These are phyloP conservation scores for Astreopora myriophthalma DNA, from an alignment of 64 coral and sea anemone genomes.

Conservation along the genomic window DNA sequence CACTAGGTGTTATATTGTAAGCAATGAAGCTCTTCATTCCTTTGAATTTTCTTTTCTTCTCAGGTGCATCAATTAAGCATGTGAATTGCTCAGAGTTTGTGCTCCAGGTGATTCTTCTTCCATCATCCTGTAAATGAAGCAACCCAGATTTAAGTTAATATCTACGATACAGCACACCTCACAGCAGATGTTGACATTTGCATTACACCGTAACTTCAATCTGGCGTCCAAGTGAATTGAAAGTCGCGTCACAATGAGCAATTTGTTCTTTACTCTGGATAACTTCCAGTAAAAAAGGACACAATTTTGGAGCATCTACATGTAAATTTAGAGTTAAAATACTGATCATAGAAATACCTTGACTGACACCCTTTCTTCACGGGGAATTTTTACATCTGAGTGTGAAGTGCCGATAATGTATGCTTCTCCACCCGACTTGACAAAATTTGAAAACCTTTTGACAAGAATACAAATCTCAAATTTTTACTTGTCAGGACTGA, in stretches of 20 bases:
- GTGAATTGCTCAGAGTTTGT: constrained; percentile 70
- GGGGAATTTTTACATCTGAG: constrained; percentile 56
- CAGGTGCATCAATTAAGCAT: constrained; percentile 82
- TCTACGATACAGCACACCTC: too few relatives aligned
- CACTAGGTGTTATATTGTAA: constrained; percentile 94
- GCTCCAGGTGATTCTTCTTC: constrained; percentile 61
- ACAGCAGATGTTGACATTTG: too few relatives aligned
- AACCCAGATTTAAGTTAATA: neutral
- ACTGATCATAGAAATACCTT: too few relatives aligned
- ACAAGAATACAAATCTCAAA: neutral
- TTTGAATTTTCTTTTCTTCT: constrained; percentile 99
- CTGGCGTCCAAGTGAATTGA: too few relatives aligned
- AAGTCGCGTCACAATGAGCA: too few relatives aligned
- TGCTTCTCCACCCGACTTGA: constrained; percentile 98
- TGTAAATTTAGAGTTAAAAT: too few relatives aligned
- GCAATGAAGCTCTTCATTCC: constrained; percentile 99
- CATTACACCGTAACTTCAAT: too few relatives aligned
- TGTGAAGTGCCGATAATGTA: constrained; percentile 84
- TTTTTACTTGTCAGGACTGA: neutral
- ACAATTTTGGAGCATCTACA: too few relatives aligned
- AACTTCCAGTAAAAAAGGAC: too few relatives aligned
- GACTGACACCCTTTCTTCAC: constrained; percentile 67
- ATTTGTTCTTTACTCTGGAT: too few relatives aligned
- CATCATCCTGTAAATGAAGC: constrained; percentile 22
- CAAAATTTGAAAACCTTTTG: constrained; percentile 92